Evolutionary conservation across 2,113 vertebrate species (phyloP).

Genomic region (Phyllopteryx taeniolatus): DNA sequence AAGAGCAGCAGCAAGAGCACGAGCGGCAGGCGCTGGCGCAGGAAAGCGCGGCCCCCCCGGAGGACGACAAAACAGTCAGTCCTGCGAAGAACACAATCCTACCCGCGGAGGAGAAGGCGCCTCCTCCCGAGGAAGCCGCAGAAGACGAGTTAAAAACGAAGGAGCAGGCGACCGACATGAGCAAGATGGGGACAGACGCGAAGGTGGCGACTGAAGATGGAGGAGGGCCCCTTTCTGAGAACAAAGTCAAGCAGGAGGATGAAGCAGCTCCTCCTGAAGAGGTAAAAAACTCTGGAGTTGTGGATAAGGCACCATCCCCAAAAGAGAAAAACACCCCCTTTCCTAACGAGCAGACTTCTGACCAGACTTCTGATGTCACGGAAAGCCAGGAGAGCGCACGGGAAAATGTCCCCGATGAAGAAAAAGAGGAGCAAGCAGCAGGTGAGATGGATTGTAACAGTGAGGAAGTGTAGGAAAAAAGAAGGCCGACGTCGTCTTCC

Average conservation of each 20-base stretch:
- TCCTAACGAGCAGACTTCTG: constrained; percentile 11
- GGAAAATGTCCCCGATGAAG: constrained; percentile 25
- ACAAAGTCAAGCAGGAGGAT: constrained; percentile 22
- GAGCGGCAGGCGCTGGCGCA: background rate
- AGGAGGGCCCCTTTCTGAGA: background rate
- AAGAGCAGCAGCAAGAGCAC: constrained; percentile 23
- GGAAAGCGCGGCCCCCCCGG: constrained; percentile 2
- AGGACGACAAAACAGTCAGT: constrained; percentile 16
- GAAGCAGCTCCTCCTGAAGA: background rate
- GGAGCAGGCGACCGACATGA: background rate
- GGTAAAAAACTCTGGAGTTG: background rate
- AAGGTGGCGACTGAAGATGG: background rate
- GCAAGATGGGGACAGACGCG: background rate
- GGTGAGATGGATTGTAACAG: background rate
- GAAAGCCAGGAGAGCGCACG: constrained; percentile 20
- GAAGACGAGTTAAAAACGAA: background rate
- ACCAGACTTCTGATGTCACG: background rate
- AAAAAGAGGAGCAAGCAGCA: background rate
- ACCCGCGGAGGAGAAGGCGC: constrained; percentile 30
- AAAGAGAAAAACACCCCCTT: constrained; percentile 28
- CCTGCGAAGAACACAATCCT: constrained; percentile 31
- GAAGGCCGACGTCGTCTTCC: constrained; percentile 13
- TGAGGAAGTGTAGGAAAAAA: constrained; percentile 2
- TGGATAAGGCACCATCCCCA: constrained; percentile 6
- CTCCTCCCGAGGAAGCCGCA: constrained; percentile 26